These are phyloP conservation scores for Platynereis dumerilii DNA, from an alignment of 2,888 invertebrate genomes.

Conservation along the genomic window DNA sequence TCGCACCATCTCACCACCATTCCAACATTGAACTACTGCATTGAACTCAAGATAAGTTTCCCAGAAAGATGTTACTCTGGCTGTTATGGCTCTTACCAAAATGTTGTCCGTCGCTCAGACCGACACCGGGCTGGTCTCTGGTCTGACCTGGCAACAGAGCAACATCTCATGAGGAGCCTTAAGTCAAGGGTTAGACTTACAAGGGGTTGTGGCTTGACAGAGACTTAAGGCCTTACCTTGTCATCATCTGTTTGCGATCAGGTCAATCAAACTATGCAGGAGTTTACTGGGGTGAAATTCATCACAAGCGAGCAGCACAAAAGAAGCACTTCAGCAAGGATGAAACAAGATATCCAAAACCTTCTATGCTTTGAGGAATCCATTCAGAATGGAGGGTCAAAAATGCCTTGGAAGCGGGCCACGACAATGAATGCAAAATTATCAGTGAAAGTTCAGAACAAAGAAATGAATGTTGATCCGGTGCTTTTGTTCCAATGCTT, in stretches of 20 bases:
- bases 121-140: constrained; percentile 43
- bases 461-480: constrained; percentile 36
- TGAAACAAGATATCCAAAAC: constrained; percentile 34
- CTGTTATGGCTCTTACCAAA: no score
- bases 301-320: constrained; percentile 26
- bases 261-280: constrained; percentile 33
- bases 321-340: constrained; percentile 25
- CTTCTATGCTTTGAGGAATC: constrained; percentile 30
- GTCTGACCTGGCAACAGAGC: constrained; percentile 44
- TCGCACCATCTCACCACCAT: no score
- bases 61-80: no score
- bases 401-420: constrained; percentile 35
- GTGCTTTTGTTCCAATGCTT: constrained; percentile 41
- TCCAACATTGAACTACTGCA: no score
- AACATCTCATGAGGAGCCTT: constrained; percentile 40
- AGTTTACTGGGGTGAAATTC: constrained; percentile 21
- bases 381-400: constrained; percentile 33
- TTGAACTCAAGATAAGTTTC: no score
- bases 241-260: constrained; percentile 34
- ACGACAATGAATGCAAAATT: constrained; percentile 26
- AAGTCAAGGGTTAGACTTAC: constrained; percentile 40
- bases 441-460: constrained; percentile 23
- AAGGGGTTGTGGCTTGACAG: constrained; percentile 25
- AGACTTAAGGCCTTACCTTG: constrained; percentile 28
- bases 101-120: constrained; percentile 36